Base-by-base conservation (phyloP, 2,113 vertebrate species). In the Hiodon alosoides region DNA sequence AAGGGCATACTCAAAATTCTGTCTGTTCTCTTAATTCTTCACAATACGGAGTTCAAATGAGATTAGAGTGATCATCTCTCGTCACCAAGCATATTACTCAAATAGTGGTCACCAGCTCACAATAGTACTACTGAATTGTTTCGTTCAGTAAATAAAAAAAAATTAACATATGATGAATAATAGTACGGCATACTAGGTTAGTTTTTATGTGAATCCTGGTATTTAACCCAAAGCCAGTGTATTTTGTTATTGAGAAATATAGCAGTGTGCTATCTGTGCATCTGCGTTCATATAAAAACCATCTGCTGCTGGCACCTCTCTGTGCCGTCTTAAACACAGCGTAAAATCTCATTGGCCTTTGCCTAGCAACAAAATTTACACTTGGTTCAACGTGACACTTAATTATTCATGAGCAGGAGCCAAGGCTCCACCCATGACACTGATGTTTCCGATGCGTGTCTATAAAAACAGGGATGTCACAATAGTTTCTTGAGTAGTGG, bases 291-390 rank as follows among this genome's bases (percentile, higher is more conserved):
- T 52, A 17, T 46, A 75, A 75, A 75, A 57, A n/a, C 76, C 76
- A 65, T 77, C 70, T 72, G 60, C 9, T n/a, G 47, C 47, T 67
- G 69, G 55, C 69, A 66, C 76, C 62, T 67, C 57, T 57, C 17
- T 47, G 3, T 16, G 31, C 7, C 60, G 61, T 61, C 47, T 67
- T 52, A 67, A 77, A 71, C 54, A 54, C 61, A 61, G 51, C 75
- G 54, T 31, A n/a, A 51, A 71, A 77, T 67, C 61, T 59, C 69
- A 77, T 77, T 71, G 70, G 76, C 69, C 69, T 66, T 66, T 59
- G 76, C 76, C 69, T 77, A 77, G 76, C 76, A 77, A 77, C 76
- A 72, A 59, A 64, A 77, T 77, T 71, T 57, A 66, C 72, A 77
- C 72, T 70, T 57, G 50, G 4, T 72, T 58, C 67, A 67, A 67